A percentile compares a stretch with the other conserved stretches of the same genome.
Evolutionary conservation across 2,797 vertebrate genomes (phyloP).

Genomic region (Oophaga sylvatica): DNA sequence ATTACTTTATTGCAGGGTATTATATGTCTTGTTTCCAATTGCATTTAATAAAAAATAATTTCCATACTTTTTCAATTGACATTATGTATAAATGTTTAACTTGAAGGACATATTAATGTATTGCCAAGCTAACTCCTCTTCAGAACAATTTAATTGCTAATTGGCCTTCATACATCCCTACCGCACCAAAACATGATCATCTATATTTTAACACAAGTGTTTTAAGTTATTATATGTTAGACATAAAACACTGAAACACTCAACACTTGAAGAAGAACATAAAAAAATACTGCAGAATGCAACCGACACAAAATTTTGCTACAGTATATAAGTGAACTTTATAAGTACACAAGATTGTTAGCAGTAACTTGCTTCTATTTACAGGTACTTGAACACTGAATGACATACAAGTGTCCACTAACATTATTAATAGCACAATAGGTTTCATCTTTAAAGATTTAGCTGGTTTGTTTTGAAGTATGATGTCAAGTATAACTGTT

Average conservation of each 20-base stretch:
- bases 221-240: slow-evolving; percentile 77
- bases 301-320: slow-evolving; percentile 81
- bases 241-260: slow-evolving; percentile 76
- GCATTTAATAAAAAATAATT: background rate
- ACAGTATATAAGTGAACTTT: slow-evolving; percentile 86
- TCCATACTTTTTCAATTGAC: background rate
- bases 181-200: slow-evolving; percentile 64
- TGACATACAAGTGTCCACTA: slow-evolving; percentile 94
- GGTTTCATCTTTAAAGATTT: slow-evolving; percentile 86
- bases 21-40: slow-evolving; percentile 17
- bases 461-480: slow-evolving; percentile 75
- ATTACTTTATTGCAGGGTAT: background rate
- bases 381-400: slow-evolving; percentile 96
- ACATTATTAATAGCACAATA: slow-evolving; percentile 91
- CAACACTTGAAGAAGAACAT: slow-evolving; percentile 72
- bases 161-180: slow-evolving; percentile 61
- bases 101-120: slow-evolving; percentile 28
- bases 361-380: slow-evolving; percentile 93
- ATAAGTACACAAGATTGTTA: slow-evolving; percentile 95
- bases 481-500: slow-evolving; percentile 94
- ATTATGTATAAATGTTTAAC: background rate
- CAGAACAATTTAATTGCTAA: slow-evolving; percentile 61
- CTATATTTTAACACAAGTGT: slow-evolving; percentile 70
- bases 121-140: slow-evolving; percentile 65
- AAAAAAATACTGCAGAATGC: slow-evolving; percentile 73